These are phyloP conservation scores for Goniozus legneri DNA, from an alignment of 1,140 invertebrate genomes.

Conservation along the genomic window DNA sequence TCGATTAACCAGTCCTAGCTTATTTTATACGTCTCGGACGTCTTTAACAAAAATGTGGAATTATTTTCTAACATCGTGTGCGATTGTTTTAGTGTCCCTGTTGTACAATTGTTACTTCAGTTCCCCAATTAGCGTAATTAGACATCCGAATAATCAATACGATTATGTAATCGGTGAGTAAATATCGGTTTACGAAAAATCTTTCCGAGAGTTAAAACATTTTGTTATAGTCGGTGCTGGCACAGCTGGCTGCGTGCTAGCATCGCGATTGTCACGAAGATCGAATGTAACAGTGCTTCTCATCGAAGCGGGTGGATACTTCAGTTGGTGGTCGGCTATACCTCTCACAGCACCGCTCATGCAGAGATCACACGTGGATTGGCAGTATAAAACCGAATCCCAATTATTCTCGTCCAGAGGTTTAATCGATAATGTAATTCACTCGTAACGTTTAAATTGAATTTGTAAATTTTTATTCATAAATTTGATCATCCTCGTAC, in stretches of 20 bases:
- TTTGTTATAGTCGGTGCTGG: conserved; percentile 69
- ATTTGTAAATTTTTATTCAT: too few species aligned
- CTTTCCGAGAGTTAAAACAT: background rate
- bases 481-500: too few species aligned
- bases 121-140: conserved; percentile 37
- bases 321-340: conserved; percentile 60
- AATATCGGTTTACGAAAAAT: background rate
- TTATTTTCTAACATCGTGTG: conserved; percentile 33
- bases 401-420: conserved; percentile 66
- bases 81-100: conserved; percentile 34
- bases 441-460: conserved; percentile 3
- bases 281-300: conserved; percentile 61
- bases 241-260: conserved; percentile 75
- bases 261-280: conserved; percentile 63
- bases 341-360: conserved; percentile 64
- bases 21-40: background rate
- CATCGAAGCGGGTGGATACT: conserved; percentile 69
- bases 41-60: conserved; percentile 35
- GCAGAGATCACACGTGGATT: conserved; percentile 63
- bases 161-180: conserved; percentile 48
- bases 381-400: conserved; percentile 60
- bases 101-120: conserved; percentile 37
- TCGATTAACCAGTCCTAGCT: conserved; percentile 4
- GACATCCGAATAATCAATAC: conserved; percentile 35
- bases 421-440: conserved; percentile 56